Percentiles rank a stretch among this genome's conserved stretches.
phyloP scores from a whole-genome alignment of 2,797 vertebrate genomes.

The Propithecus perrieri region DNA sequence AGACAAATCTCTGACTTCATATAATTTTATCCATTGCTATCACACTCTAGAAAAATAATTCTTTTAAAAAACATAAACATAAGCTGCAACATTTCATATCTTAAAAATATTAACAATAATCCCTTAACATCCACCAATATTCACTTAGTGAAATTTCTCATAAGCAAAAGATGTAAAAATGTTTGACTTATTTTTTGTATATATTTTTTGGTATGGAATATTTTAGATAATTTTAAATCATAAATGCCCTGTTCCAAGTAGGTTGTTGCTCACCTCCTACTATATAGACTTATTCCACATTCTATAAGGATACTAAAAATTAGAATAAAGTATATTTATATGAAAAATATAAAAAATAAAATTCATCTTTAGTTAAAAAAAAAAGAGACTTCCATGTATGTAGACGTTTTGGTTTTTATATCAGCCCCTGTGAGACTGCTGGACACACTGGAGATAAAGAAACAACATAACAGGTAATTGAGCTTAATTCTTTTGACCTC shows the following conservation, averaged over 20 bases:
- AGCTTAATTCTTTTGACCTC: not conserved
- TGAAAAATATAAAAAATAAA: not conserved
- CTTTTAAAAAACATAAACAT: not conserved
- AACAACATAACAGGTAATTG: not conserved
- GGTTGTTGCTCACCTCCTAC: not conserved
- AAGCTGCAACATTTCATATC: not conserved
- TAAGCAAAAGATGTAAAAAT: not conserved
- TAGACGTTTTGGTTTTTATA: not conserved
- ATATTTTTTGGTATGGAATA: not conserved
- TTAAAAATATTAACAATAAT: constrained; percentile 47
- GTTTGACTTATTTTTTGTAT: not conserved
- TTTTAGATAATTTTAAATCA: constrained; percentile 44
- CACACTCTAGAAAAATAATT: not conserved
- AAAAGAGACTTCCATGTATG: not conserved
- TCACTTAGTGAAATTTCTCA: constrained; percentile 43
- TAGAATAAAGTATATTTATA: not conserved
- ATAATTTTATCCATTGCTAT: not conserved
- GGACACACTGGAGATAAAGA: not conserved
- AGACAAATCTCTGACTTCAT: not conserved
- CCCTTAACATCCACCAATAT: not conserved
- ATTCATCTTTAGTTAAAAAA: not conserved
- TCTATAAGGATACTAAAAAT: not conserved
- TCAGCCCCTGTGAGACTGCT: not conserved
- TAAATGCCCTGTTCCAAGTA: not conserved
- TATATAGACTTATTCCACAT: not conserved